Percentiles rank a stretch among this genome's conserved stretches.
Conservation (phyloP, 2,888 invertebrate species). For the Volucella inanis region DNA sequence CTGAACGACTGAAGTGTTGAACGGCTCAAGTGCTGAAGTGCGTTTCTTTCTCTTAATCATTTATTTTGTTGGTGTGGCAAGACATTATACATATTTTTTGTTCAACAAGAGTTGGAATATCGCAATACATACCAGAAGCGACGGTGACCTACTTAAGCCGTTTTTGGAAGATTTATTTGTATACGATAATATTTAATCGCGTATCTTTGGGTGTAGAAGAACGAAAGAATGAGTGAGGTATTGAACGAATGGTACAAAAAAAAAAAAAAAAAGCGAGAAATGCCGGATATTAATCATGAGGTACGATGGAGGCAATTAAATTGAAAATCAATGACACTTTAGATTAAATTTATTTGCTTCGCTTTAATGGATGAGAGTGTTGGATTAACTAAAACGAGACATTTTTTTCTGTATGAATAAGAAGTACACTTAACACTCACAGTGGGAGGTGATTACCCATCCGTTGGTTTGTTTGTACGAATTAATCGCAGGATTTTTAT, state of each 20-base stretch:
- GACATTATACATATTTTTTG: conserved; percentile 20
- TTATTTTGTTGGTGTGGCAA: background rate
- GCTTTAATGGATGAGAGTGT: conserved; percentile 32
- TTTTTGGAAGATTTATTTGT: conserved; percentile 53
- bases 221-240: too few relatives aligned
- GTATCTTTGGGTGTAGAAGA: conserved; percentile 8
- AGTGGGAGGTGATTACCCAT: conserved; percentile 4
- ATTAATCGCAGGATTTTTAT: too few relatives aligned
- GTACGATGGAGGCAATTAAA: conserved; percentile 52
- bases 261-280: conserved; percentile 5
- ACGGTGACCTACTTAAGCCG: conserved; percentile 60
- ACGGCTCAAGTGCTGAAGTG: conserved; percentile 23
- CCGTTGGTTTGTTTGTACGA: background rate
- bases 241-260: background rate
- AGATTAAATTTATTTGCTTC: conserved; percentile 56
- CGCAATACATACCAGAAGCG: background rate
- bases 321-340: conserved; percentile 66
- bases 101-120: conserved; percentile 10
- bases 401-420: conserved; percentile 34
- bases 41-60: conserved; percentile 11
- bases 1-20: too few relatives aligned
- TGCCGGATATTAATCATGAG: conserved; percentile 32
- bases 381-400: conserved; percentile 35
- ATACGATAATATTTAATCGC: background rate
- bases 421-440: background rate